phyloP scores from a whole-genome alignment of 2,888 invertebrate species.

The Phasia obesa region DNA sequence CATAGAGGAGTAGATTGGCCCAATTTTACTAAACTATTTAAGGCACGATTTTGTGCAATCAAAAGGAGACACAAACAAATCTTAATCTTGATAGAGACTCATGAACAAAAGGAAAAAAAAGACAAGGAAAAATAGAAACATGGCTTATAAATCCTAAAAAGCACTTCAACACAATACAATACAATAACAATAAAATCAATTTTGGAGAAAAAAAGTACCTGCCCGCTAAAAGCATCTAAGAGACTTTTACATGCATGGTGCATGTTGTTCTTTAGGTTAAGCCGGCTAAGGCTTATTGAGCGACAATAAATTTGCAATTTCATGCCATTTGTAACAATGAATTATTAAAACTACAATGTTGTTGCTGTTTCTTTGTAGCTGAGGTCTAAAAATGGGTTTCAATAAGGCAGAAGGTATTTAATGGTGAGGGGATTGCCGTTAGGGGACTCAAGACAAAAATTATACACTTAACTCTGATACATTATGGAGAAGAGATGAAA shows the following conservation, averaged over 20 bases:
- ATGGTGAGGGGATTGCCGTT: conserved; percentile 1
- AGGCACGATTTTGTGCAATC: conserved; percentile 46
- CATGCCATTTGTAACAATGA: conserved; percentile 71
- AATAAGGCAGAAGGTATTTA: no score
- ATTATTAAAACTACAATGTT: conserved; percentile 60
- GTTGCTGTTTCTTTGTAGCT: conserved; percentile 18
- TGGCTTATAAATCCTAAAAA: conserved; percentile 56
- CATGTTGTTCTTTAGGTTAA: not conserved
- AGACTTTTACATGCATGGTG: conserved; percentile 12
- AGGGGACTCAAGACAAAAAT: conserved; percentile 26
- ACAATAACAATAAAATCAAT: conserved; percentile 29
- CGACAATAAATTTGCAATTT: conserved; percentile 78
- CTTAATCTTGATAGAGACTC: conserved; percentile 54
- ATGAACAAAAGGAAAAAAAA: conserved; percentile 35
- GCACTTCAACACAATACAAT: conserved; percentile 26
- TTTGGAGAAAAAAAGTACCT: conserved; percentile 42
- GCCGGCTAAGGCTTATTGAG: conserved; percentile 61
- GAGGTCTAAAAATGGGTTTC: conserved; percentile 12
- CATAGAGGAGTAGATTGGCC: conserved; percentile 14
- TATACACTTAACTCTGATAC: conserved; percentile 23
- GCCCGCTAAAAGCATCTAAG: conserved; percentile 17
- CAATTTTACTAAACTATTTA: conserved; percentile 43
- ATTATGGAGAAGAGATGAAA: not conserved
- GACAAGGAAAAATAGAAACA: conserved; percentile 34
- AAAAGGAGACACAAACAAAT: conserved; percentile 40